phyloP scores from a whole-genome alignment of 2,888 invertebrate species.

The Hypomecis punctinalis region DNA sequence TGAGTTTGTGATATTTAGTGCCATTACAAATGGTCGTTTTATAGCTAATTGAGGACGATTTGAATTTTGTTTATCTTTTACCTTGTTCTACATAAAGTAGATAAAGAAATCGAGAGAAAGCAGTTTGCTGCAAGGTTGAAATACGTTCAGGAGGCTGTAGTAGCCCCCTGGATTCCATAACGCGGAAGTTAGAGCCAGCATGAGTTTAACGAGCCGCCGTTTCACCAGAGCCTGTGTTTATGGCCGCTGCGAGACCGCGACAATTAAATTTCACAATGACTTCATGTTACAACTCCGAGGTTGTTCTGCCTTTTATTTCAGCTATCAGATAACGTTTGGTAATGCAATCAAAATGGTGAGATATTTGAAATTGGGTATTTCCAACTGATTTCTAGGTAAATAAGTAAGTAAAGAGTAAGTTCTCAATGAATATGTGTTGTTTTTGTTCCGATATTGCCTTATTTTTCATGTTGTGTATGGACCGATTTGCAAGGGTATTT shows the following conservation, averaged over 20 bases:
- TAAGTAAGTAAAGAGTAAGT: neutral
- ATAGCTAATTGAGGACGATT: too few species aligned
- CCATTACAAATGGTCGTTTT: too few species aligned
- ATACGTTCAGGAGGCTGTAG: neutral
- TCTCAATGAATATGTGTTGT: too few species aligned
- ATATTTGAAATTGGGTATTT: neutral
- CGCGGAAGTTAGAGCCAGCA: constrained; percentile 52
- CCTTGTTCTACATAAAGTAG: too few species aligned
- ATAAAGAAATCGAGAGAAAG: neutral
- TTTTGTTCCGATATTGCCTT: too few species aligned
- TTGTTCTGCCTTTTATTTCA: constrained; percentile 17
- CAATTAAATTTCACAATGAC: constrained; percentile 53
- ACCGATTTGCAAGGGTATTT: too few species aligned
- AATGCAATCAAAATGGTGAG: neutral
- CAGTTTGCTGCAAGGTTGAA: neutral
- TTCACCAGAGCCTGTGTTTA: constrained; percentile 57
- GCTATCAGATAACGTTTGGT: constrained; percentile 6
- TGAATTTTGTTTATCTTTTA: too few species aligned
- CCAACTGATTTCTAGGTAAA: neutral
- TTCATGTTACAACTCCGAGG: constrained; percentile 25
- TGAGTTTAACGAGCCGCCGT: constrained; percentile 61
- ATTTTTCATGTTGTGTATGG: too few species aligned
- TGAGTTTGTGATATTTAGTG: too few species aligned
- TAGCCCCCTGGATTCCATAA: constrained; percentile 47
- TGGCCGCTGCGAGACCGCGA: constrained; percentile 50